A percentile compares a stretch with the other conserved stretches of the same genome.
phyloP scores from a whole-genome alignment of 2,797 vertebrate species.

The Takifugu ocellatus region DNA sequence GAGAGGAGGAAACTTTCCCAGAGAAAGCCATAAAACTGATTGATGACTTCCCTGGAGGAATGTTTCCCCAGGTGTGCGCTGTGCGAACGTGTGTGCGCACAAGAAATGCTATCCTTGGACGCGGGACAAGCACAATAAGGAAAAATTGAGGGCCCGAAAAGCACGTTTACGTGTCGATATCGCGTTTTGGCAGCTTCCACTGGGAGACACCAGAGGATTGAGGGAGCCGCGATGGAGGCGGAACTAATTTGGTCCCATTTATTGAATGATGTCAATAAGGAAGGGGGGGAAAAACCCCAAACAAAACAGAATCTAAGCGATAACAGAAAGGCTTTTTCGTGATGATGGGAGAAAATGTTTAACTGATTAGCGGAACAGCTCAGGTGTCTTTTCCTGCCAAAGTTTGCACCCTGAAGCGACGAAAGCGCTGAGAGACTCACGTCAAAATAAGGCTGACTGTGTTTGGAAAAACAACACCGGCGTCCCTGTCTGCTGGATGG shows the following conservation, averaged over 20 bases:
- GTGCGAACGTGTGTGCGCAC: slow-evolving; percentile 28
- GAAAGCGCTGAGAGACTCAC: slow-evolving; percentile 34
- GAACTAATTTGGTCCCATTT: slow-evolving; percentile 20
- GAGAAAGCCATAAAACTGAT: slow-evolving; percentile 81
- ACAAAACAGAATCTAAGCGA: slow-evolving; percentile 11
- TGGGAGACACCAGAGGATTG: slow-evolving; percentile 36
- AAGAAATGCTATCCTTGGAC: slow-evolving; percentile 74
- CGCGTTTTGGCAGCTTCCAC: slow-evolving; percentile 45
- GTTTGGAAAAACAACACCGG: slow-evolving; percentile 48
- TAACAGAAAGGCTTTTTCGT: slow-evolving; percentile 34
- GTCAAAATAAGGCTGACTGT: slow-evolving; percentile 34
- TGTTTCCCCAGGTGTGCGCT: slow-evolving; percentile 80
- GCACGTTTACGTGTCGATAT: slow-evolving; percentile 62
- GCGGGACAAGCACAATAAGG: slow-evolving; percentile 73
- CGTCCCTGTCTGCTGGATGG: slow-evolving; percentile 33
- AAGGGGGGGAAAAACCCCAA: neutral
- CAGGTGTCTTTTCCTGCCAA: slow-evolving; percentile 54
- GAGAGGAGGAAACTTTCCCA: slow-evolving; percentile 76
- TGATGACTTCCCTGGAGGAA: slow-evolving; percentile 82
- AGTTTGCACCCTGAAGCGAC: slow-evolving; percentile 43
- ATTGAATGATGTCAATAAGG: slow-evolving; percentile 25
- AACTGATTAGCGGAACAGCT: slow-evolving; percentile 19
- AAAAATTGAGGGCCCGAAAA: slow-evolving; percentile 59
- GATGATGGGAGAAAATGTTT: slow-evolving; percentile 21
- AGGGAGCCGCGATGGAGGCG: slow-evolving; percentile 16